These are phyloP conservation scores for Dipodomys stephensi DNA, from an alignment of 2,113 vertebrate species.

Conservation along the genomic window DNA sequence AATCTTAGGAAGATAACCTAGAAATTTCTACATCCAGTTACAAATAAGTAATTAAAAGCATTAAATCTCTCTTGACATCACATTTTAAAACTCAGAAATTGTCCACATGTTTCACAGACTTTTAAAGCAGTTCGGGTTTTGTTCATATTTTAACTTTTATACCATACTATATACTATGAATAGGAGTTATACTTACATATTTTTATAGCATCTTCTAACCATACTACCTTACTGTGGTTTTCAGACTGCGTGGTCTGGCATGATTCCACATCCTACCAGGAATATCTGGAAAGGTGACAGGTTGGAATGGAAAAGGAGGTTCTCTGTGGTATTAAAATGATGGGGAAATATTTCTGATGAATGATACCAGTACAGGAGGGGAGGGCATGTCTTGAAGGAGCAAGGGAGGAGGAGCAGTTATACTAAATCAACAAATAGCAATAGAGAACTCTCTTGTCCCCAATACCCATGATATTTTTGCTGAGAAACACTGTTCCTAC, in stretches of 20 bases:
- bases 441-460: background rate
- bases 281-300: background rate
- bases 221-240: background rate
- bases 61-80: background rate
- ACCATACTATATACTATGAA: background rate
- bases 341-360: background rate
- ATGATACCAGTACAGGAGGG: too few relatives aligned
- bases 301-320: background rate
- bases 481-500: background rate
- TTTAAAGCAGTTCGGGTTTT: slow-evolving; percentile 1
- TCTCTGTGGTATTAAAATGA: background rate
- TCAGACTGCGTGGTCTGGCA: background rate
- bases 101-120: background rate
- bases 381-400: too few relatives aligned
- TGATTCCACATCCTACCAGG: background rate
- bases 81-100: background rate
- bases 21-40: background rate
- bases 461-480: background rate
- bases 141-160: background rate
- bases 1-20: background rate
- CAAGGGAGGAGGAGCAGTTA: too few relatives aligned
- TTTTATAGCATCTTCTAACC: background rate
- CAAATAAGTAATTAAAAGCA: background rate
- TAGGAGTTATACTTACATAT: background rate
- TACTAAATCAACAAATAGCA: background rate